These are phyloP conservation scores for Nannospalax galili DNA, from an alignment of 2,113 vertebrate species.

Conservation along the genomic window DNA sequence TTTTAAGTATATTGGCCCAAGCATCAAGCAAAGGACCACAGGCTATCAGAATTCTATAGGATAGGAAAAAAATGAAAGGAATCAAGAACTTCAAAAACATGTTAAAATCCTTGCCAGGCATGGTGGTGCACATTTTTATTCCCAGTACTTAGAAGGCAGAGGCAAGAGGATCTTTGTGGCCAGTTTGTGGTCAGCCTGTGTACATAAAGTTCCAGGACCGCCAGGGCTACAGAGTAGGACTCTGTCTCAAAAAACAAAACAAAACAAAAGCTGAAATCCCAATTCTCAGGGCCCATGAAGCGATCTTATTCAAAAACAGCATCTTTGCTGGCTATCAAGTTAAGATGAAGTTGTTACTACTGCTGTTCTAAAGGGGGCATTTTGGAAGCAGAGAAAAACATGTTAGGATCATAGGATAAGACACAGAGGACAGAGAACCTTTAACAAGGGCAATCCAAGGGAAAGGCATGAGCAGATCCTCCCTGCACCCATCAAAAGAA, in stretches of 20 bases:
- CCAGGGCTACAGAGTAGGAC: too few relatives aligned
- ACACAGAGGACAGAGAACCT: not conserved
- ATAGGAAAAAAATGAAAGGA: not conserved
- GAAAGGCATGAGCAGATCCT: not conserved
- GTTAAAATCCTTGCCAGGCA: too few relatives aligned
- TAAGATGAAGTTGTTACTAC: not conserved
- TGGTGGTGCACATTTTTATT: too few relatives aligned
- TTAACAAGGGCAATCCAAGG: not conserved
- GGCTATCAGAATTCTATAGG: not conserved
- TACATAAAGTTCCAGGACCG: too few relatives aligned
- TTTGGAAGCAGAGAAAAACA: not conserved
- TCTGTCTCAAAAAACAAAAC: too few relatives aligned
- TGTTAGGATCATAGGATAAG: not conserved
- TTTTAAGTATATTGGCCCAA: not conserved
- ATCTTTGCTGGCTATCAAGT: not conserved
- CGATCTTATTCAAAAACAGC: not conserved
- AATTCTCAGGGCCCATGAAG: not conserved
- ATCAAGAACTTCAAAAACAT: not conserved
- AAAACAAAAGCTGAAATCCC: too few relatives aligned
- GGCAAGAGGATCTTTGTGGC: too few relatives aligned
- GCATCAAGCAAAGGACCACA: not conserved
- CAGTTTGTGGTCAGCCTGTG: too few relatives aligned
- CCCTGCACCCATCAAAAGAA: not conserved
- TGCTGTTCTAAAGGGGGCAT: not conserved
- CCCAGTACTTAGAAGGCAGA: too few relatives aligned